Conservation (phyloP, 2,888 invertebrate genomes). For the Drosophila phalerata region DNA sequence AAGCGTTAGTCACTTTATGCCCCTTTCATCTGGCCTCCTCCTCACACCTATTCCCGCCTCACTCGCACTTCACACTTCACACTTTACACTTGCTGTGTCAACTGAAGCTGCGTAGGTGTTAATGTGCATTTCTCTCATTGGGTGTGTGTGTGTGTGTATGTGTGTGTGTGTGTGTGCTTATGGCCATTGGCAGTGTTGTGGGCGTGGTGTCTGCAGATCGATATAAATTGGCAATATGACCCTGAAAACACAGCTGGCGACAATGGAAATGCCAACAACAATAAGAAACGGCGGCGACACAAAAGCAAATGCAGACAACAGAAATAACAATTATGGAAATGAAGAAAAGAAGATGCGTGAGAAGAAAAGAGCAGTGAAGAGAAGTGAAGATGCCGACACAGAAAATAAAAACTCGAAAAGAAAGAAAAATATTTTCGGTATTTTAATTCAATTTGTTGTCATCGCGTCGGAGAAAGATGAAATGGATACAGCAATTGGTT, state of each 20-base stretch:
- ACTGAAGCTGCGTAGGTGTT: conserved; percentile 48
- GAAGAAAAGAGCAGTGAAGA: conserved; percentile 4
- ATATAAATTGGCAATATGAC: conserved; percentile 80
- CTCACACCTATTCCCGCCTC: no score
- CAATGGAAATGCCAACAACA: conserved; percentile 38
- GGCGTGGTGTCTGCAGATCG: conserved; percentile 58
- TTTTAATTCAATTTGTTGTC: conserved; percentile 71
- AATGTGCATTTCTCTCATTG: conserved; percentile 30
- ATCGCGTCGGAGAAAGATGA: conserved; percentile 48
- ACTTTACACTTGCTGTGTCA: conserved; percentile 26
- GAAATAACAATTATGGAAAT: conserved; percentile 73
- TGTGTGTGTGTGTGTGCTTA: no score
- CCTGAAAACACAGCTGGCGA: conserved; percentile 71
- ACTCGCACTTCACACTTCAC: neutral
- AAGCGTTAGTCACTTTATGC: conserved; percentile 46
- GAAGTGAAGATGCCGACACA: conserved; percentile 52
- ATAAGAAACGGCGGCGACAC: conserved; percentile 39
- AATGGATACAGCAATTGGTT: conserved; percentile 42
- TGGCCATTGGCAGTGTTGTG: neutral
- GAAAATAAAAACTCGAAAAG: conserved; percentile 21
- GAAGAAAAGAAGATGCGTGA: conserved; percentile 18
- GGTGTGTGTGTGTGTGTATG: no score
- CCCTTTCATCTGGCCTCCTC: conserved; percentile 30
- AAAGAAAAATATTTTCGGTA: conserved; percentile 54
- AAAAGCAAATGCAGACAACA: conserved; percentile 50